phyloP scores from a whole-genome alignment of 2,113 vertebrate genomes.

The Calidris pygmaea region DNA sequence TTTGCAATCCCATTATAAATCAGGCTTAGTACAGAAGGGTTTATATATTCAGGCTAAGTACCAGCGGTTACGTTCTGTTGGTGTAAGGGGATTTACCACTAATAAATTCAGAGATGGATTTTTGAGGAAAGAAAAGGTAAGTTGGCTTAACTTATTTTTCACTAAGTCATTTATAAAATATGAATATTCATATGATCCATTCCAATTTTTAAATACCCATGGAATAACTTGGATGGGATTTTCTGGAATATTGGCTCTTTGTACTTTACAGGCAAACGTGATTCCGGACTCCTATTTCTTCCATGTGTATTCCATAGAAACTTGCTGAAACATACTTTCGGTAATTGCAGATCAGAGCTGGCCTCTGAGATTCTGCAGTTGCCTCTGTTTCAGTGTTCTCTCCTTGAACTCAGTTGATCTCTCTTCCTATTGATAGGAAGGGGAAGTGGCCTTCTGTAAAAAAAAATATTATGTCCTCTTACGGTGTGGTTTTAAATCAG shows the following conservation, averaged over 20 bases:
- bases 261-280: not conserved
- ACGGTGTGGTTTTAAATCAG: not conserved
- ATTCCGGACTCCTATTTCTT: not conserved
- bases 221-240: not conserved
- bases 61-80: conserved; percentile 75
- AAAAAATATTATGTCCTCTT: not conserved
- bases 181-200: not conserved
- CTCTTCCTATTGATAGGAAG: not conserved
- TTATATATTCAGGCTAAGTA: conserved; percentile 80
- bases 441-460: not conserved
- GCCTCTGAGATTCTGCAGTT: not conserved
- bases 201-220: not conserved
- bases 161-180: not conserved
- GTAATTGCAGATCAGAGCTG: not conserved
- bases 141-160: conserved; percentile 55
- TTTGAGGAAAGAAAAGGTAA: conserved; percentile 76
- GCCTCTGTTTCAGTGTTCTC: not conserved
- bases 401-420: not conserved
- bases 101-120: conserved; percentile 76
- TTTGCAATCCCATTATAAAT: conserved; percentile 68
- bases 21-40: conserved; percentile 76
- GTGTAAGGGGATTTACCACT: conserved; percentile 75
- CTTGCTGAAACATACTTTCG: not conserved
- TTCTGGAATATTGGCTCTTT: not conserved
- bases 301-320: not conserved